Conservation (phyloP, 1,140 invertebrate species). For the Drosophila eugracilis region DNA sequence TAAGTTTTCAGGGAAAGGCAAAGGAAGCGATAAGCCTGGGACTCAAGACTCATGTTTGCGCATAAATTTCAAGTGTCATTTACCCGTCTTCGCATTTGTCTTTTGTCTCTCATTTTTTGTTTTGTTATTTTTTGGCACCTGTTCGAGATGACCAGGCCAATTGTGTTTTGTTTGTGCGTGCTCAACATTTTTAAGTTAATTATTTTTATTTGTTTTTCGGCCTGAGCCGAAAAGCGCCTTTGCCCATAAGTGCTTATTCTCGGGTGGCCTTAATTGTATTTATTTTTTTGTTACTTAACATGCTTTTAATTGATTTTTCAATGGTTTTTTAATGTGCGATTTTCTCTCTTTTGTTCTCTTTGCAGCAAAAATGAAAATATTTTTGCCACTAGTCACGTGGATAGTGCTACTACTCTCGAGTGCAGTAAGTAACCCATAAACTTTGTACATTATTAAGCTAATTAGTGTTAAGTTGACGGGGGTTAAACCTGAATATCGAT, state of each 20-base stretch:
- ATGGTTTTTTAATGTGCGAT: constrained; percentile 55
- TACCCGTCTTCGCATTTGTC: constrained; percentile 72
- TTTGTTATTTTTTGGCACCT: constrained; percentile 72
- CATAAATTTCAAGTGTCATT: constrained; percentile 83
- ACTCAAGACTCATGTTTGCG: constrained; percentile 64
- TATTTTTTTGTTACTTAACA: constrained; percentile 45
- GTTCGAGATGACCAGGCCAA: constrained; percentile 73
- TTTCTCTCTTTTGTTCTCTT: constrained; percentile 71
- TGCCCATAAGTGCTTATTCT: constrained; percentile 24
- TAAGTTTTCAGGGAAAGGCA: constrained; percentile 35
- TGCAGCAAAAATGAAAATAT: constrained; percentile 90
- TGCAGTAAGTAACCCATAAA: constrained; percentile 85
- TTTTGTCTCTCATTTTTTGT: constrained; percentile 43
- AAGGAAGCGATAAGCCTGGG: constrained; percentile 57
- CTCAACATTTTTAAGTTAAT: constrained; percentile 77
- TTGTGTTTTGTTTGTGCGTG: constrained; percentile 63
- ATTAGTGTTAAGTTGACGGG: constrained; percentile 33
- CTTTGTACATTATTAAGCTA: not conserved
- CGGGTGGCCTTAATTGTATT: constrained; percentile 33
- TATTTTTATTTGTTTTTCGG: constrained; percentile 62
- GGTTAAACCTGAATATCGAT: constrained; percentile 50
- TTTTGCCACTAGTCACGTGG: constrained; percentile 90
- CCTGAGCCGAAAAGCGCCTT: constrained; percentile 73
- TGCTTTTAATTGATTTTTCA: constrained; percentile 58
- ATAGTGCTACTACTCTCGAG: constrained; percentile 87